Percentiles rank a stretch among this genome's conserved stretches.
Evolutionary conservation across 1,140 invertebrate species (phyloP).

Genomic region (Drosophila murphyi): DNA sequence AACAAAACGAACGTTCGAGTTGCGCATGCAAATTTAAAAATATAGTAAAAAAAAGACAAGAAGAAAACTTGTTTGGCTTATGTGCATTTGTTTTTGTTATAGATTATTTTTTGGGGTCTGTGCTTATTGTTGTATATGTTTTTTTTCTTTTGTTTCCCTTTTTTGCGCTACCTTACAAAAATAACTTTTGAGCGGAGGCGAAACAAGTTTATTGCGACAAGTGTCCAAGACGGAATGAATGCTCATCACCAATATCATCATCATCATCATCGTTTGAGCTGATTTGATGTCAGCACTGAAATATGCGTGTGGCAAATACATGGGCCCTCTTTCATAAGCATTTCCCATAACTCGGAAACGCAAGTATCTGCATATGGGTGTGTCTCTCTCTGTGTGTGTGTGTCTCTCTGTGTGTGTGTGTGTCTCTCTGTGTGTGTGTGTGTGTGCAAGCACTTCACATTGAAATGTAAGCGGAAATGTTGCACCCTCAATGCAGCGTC

Average conservation of each 20-base stretch:
- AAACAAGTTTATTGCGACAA: constrained; percentile 68
- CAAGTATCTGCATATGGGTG: no score
- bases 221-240: constrained; percentile 41
- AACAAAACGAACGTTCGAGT: background rate
- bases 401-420: background rate
- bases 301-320: constrained; percentile 54
- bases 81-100: constrained; percentile 25
- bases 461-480: constrained; percentile 52
- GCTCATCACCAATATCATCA: constrained; percentile 21
- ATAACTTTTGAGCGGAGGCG: constrained; percentile 54
- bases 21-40: constrained; percentile 24
- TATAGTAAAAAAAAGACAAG: background rate
- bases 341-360: background rate
- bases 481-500: constrained; percentile 13
- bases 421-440: no score
- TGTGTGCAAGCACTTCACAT: constrained; percentile 1
- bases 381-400: no score
- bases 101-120: constrained; percentile 33
- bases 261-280: background rate
- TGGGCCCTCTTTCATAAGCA: background rate
- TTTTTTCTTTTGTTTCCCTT: constrained; percentile 1
- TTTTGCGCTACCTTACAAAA: constrained; percentile 20
- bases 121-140: no score
- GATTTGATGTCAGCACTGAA: constrained; percentile 55
- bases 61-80: constrained; percentile 38